Evolutionary conservation across 2,888 invertebrate genomes (phyloP).

Genomic region (Dermolepida albohirtum): DNA sequence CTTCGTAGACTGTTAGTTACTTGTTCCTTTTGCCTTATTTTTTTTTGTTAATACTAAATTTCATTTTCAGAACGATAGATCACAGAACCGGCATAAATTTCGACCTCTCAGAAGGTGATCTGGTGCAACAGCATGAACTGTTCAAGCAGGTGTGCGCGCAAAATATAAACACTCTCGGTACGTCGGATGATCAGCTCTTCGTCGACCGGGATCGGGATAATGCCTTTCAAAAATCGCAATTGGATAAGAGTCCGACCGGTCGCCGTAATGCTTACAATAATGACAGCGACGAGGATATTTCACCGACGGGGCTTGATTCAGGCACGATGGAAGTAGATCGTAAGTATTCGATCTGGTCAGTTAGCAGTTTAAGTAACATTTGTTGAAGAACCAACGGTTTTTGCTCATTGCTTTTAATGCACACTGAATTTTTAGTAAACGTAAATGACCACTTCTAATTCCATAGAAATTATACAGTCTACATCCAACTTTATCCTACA

Average conservation of each 20-base stretch:
- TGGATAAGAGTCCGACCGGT: slow-evolving; percentile 58
- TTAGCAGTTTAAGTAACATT: not conserved
- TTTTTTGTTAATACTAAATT: not conserved
- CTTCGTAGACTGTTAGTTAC: no score
- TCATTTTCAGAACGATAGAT: slow-evolving; percentile 56
- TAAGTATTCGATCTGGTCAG: slow-evolving; percentile 55
- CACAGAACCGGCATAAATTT: slow-evolving; percentile 62
- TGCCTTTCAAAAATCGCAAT: slow-evolving; percentile 62
- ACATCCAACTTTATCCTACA: no score
- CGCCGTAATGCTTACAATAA: slow-evolving; percentile 64
- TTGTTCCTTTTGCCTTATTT: no score
- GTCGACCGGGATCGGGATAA: slow-evolving; percentile 61
- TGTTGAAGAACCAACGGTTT: no score
- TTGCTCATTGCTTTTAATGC: no score
- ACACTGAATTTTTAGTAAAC: no score
- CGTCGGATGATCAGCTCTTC: slow-evolving; percentile 64
- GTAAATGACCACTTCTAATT: no score
- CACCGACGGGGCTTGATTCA: slow-evolving; percentile 62
- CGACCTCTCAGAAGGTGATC: slow-evolving; percentile 66
- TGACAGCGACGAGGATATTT: slow-evolving; percentile 66
- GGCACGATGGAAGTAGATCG: slow-evolving; percentile 64
- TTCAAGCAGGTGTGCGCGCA: slow-evolving; percentile 71
- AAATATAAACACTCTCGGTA: slow-evolving; percentile 61
- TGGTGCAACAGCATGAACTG: slow-evolving; percentile 67
- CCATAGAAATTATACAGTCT: no score